Conservation (phyloP, 1,140 invertebrate species). For the Helicorthomorpha holstii region DNA sequence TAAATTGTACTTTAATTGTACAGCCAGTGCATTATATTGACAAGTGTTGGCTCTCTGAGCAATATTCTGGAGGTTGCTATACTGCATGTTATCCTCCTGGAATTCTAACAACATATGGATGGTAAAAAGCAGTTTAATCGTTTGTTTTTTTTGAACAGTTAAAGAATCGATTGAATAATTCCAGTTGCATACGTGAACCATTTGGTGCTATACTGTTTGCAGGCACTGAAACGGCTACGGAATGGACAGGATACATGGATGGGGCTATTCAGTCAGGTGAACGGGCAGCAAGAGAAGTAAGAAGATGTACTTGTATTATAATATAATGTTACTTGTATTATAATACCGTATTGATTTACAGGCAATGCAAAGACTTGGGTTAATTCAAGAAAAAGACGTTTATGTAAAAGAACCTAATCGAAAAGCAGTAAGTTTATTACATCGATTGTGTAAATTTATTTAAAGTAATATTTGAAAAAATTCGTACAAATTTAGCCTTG, state of each 20-base stretch:
- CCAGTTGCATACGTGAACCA: conserved; percentile 15
- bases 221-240: conserved; percentile 30
- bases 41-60: conserved; percentile 24
- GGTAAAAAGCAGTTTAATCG: background rate
- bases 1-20: background rate
- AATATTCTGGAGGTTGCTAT: conserved; percentile 23
- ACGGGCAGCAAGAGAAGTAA: conserved; percentile 27
- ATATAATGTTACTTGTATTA: background rate
- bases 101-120: conserved; percentile 13
- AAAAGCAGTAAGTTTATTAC: too few relatives aligned
- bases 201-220: conserved; percentile 25
- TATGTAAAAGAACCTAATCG: background rate
- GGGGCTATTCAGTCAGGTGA: conserved; percentile 30
- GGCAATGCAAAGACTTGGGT: background rate
- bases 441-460: too few relatives aligned
- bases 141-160: background rate
- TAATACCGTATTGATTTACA: conserved; percentile 5
- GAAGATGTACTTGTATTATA: background rate
- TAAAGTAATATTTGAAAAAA: too few relatives aligned
- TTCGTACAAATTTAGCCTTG: too few relatives aligned
- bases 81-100: conserved; percentile 12
- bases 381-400: background rate
- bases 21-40: conserved; percentile 22
- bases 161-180: background rate
- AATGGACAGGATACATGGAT: conserved; percentile 33